These are phyloP conservation scores for Nomada fucata DNA, from an alignment of 2,888 invertebrate species.

Conservation along the genomic window DNA sequence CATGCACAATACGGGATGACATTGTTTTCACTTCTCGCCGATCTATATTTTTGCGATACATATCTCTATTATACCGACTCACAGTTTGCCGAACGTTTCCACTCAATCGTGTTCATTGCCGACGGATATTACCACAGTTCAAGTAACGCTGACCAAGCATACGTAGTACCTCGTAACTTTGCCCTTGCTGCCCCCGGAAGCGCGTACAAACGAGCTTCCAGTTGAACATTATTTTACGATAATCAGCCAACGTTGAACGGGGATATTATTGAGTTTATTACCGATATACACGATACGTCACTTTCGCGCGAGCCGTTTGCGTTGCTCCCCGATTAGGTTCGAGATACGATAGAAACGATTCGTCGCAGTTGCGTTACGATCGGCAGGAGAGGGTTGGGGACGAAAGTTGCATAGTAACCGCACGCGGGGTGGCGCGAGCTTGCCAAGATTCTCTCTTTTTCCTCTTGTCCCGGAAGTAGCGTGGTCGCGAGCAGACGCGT, in stretches of 20 bases:
- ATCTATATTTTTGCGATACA: constrained; percentile 4
- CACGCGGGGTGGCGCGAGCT: constrained; percentile 63
- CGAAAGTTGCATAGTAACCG: constrained; percentile 10
- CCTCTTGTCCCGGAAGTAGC: constrained; percentile 14
- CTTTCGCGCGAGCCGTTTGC: constrained; percentile 50
- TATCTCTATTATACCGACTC: not conserved
- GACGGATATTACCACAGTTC: not conserved
- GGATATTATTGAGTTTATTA: constrained; percentile 1
- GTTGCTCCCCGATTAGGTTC: constrained; percentile 31
- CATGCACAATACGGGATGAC: not conserved
- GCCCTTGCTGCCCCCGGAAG: constrained; percentile 27
- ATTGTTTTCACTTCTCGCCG: not conserved
- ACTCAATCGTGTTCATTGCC: not conserved
- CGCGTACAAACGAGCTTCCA: constrained; percentile 50
- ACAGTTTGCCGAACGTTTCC: not conserved
- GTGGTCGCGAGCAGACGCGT: constrained; percentile 14
- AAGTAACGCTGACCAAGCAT: constrained; percentile 16
- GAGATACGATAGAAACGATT: constrained; percentile 23
- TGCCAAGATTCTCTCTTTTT: constrained; percentile 66
- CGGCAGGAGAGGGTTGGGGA: not conserved
- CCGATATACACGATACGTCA: constrained; percentile 24
- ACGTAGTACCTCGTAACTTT: not conserved
- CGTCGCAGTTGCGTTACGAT: constrained; percentile 25
- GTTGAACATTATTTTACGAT: constrained; percentile 29
- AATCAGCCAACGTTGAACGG: not conserved